Evolutionary conservation across 2,797 vertebrate genomes (phyloP).

Genomic region (Pseudotriccus pelzelni): DNA sequence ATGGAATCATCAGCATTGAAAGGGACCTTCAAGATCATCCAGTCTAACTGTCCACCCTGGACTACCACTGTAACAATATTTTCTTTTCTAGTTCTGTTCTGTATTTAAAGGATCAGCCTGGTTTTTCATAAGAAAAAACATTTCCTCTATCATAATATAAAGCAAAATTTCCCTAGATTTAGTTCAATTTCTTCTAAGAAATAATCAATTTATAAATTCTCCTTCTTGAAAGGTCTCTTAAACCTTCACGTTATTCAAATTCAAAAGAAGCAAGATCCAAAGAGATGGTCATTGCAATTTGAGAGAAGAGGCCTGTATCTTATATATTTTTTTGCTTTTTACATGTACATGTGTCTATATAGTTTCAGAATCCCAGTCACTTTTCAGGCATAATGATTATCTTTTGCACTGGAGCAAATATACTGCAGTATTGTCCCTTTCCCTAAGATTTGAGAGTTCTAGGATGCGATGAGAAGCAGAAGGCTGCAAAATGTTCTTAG

Average conservation of each 20-base stretch:
- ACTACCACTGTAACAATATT: not conserved
- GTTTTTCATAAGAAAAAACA: not conserved
- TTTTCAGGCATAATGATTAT: not conserved
- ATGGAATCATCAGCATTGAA: not conserved
- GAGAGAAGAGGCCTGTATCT: not conserved
- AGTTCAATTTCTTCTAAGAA: not conserved
- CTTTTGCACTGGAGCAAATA: not conserved
- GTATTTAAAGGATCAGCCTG: not conserved
- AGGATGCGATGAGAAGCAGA: not conserved
- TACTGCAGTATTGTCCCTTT: fast-evolving
- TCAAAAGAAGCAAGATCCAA: not conserved
- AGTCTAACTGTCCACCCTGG: not conserved
- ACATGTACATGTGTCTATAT: not conserved
- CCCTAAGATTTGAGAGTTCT: not conserved
- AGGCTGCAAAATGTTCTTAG: not conserved
- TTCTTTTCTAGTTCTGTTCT: not conserved
- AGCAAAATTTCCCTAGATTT: not conserved
- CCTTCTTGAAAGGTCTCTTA: not conserved
- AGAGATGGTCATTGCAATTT: not conserved
- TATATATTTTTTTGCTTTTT: not conserved
- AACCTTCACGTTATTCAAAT: not conserved
- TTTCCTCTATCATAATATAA: not conserved
- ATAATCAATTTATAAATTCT: not conserved
- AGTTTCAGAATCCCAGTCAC: fast-evolving
- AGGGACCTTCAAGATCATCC: not conserved